phyloP scores from a whole-genome alignment of 2,797 vertebrate species.

The Denticeps clupeoides region DNA sequence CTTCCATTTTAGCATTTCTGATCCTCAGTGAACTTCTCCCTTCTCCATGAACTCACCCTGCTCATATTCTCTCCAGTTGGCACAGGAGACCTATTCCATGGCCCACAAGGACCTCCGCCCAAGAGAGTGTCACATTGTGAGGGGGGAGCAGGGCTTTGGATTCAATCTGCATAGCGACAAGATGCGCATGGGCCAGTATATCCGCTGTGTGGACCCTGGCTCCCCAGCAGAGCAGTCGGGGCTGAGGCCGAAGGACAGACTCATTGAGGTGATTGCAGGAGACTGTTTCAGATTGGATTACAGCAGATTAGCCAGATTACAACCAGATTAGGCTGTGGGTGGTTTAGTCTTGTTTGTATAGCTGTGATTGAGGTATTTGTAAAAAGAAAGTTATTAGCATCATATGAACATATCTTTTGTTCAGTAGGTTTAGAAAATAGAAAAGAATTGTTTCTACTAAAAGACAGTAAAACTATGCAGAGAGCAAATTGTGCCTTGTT shows the following conservation, averaged over 20 bases:
- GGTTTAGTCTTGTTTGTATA: neutral
- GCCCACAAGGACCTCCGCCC: conserved; percentile 59
- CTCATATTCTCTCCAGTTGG: conserved; percentile 7
- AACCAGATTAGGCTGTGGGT: conserved; percentile 5
- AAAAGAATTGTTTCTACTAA: too few relatives aligned
- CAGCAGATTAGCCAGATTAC: conserved; percentile 25
- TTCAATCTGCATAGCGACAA: conserved; percentile 92
- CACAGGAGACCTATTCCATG: conserved; percentile 20
- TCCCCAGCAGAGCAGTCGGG: conserved; percentile 71
- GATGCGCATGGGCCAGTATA: conserved; percentile 72
- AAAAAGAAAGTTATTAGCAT: too few relatives aligned
- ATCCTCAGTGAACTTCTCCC: neutral
- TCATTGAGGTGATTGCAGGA: conserved; percentile 67
- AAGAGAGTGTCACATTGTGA: conserved; percentile 75
- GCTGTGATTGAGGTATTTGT: too few relatives aligned
- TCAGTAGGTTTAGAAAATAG: too few relatives aligned
- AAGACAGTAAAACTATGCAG: too few relatives aligned
- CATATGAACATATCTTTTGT: too few relatives aligned
- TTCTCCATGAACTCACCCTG: neutral
- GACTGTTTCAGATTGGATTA: conserved; percentile 28
- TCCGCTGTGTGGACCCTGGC: conserved; percentile 76
- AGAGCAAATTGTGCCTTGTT: too few relatives aligned
- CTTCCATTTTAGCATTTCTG: neutral
- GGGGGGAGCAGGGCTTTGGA: conserved; percentile 73
- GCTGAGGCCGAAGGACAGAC: conserved; percentile 71